Base-by-base conservation (phyloP, 2,797 vertebrate genomes). In the Coregonus sp. region DNA sequence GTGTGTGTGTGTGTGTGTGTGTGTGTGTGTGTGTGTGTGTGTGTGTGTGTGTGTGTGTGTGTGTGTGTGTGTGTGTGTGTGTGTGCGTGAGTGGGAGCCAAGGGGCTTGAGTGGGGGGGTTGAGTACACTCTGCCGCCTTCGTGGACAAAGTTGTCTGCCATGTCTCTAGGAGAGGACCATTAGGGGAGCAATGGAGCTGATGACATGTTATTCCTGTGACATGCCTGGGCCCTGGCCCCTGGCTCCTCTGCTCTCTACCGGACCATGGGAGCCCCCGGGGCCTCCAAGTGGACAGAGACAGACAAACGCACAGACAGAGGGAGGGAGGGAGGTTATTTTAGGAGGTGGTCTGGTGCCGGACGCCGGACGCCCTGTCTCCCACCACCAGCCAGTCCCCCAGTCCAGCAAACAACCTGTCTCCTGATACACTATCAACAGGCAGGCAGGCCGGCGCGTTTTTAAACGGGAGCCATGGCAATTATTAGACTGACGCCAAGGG, bases 161-260 rank as follows among this genome's bases (percentile, higher is more conserved):
- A 87, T 89, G 87, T 87, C 85, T 93, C 88, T 88, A 74, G 76
- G 84, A 86, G 77, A 80, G 81, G 86, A 82, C 89, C 92, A 94
- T 95, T 94, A 94, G 89, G 88, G 91, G 91, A 93, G 93, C 86
- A 83, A 91, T 93, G 93, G 91, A 91, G 91, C 92, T 92, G 95
- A 94, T 95, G 95, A 95, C 94, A 95, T 93, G 94, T 93, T 93
- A 92, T 95, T 96, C 95, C 93, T 95, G 93, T 90, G 86, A 87
- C 90, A 74, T 81, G 87, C 80, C 88, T 70, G 88, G 83, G 77
- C 3, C 61, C 61, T n/a, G 73, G 80, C 75, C 81, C 80, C 85
- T 85, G 81, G 89, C 87, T 89, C 85, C 72, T 78, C 76, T 51
- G 81, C 84, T 77, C 78, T 20, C 37, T 4, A 51, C 40, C 80